Evolutionary conservation across 2,888 invertebrate species (phyloP).

Genomic region (Rhimphoctona megacephalus): DNA sequence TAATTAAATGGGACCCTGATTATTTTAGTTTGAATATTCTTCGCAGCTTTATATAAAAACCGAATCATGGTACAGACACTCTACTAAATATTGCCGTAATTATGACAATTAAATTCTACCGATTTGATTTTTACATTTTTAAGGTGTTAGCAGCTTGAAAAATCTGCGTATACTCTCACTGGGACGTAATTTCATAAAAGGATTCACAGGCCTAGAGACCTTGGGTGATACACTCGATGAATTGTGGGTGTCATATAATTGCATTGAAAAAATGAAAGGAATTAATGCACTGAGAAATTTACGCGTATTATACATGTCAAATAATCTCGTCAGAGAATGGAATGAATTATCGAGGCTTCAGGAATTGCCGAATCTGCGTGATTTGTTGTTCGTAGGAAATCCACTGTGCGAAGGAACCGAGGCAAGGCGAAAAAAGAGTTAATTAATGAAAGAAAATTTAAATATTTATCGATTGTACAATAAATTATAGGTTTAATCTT

Average conservation of each 20-base stretch:
- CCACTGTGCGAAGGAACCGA: constrained; percentile 85
- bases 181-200: constrained; percentile 96
- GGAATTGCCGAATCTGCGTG: constrained; percentile 89
- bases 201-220: constrained; percentile 94
- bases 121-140: neutral
- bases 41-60: neutral
- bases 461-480: neutral
- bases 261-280: constrained; percentile 96
- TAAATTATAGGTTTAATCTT: constrained; percentile 77
- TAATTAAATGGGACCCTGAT: too few relatives aligned
- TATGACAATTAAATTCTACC: neutral
- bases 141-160: constrained; percentile 92
- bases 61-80: neutral
- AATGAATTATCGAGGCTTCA: constrained; percentile 93
- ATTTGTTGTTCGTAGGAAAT: constrained; percentile 92
- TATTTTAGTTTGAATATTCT: too few relatives aligned
- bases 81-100: too few relatives aligned
- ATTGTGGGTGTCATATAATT: constrained; percentile 97
- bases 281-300: constrained; percentile 92
- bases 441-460: constrained; percentile 16
- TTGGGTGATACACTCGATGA: constrained; percentile 95
- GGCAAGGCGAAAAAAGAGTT: constrained; percentile 70
- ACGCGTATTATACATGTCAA: constrained; percentile 93
- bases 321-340: constrained; percentile 95
- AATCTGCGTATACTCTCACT: constrained; percentile 93